Evolutionary conservation across 2,888 invertebrate genomes (phyloP), one percentile per base, ranked within the genome.

Genomic region (Chromoteleia sp.): DNA sequence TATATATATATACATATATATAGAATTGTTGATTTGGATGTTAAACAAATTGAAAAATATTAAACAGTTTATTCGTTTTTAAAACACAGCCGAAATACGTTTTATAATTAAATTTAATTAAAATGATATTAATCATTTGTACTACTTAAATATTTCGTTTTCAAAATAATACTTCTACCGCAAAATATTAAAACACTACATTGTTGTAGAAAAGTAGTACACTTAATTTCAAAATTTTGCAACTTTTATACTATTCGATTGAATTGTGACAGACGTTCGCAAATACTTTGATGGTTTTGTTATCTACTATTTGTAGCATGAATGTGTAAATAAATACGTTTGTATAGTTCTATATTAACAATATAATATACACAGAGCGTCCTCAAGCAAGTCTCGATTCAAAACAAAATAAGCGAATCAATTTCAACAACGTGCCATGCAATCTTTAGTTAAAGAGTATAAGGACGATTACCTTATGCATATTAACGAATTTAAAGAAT

Each of bases 281-380:
- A 21, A 58, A 58, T 74, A 68, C 39, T 70, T 76, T 61, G 25
- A 45, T 36, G 41, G 7, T 67, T 79, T 79, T 71, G 45, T 80
- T 70, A 68, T 68, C 52, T 14, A 74, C 59, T 52, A 70, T 56
- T 77, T 75, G 48, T 80, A 80, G 80, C 30, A 70, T 75, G 70
- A 59, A 70, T 65, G 29, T 80, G 80, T 80, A 80, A 80, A 80
- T 80, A 80, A 25, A 70, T 75, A 68, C 14, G 70, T 70, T 80
- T 75, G 75, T 80, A 80, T 75, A 80, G 74, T 70, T 74, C 59
- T 67, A 43, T 17, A 79, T 67, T 67, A 71, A 71, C 33, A 43
- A 41, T 67, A 67, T 33, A 54, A 33, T 68, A 63, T 33, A 39
- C 6, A 59, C 30, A 65, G 17, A 68, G 74, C 79, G 73, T 79